A percentile compares a stretch with the other conserved stretches of the same genome.
Conservation (phyloP, 2,888 invertebrate species). For the Coelopa pilipes region DNA sequence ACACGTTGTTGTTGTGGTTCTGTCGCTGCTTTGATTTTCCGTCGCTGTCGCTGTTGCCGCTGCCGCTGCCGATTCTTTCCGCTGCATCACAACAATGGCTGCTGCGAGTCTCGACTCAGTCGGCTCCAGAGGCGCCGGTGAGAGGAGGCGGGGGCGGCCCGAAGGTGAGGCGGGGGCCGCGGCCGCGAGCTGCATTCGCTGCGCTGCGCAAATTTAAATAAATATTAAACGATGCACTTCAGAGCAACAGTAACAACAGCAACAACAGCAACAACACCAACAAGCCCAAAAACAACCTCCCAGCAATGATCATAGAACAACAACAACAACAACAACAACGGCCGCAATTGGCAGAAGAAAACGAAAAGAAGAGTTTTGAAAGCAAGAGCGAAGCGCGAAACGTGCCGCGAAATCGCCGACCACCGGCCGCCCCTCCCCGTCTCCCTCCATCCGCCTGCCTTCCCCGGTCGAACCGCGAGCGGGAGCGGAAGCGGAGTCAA, state of each 20-base stretch:
- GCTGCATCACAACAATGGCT: constrained; percentile 23
- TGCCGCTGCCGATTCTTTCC: not conserved
- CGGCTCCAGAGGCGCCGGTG: not conserved
- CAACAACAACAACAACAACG: constrained; percentile 14
- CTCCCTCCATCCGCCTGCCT: not conserved
- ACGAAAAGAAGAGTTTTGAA: constrained; percentile 29
- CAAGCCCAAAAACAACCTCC: too few species aligned
- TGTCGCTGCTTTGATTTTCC: not conserved
- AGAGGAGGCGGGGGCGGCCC: too few species aligned
- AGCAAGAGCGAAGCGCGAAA: constrained; percentile 36
- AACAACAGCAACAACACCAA: constrained; percentile 5
- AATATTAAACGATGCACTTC: constrained; percentile 30
- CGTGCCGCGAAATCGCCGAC: constrained; percentile 31
- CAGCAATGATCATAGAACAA: not conserved
- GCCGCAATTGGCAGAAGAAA: not conserved
- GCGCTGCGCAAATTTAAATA: constrained; percentile 5
- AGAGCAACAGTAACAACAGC: constrained; percentile 17
- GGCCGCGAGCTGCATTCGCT: too few species aligned
- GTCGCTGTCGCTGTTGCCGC: not conserved
- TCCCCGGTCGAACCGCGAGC: not conserved
- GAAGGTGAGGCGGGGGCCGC: too few species aligned
- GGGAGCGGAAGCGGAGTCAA: not conserved
- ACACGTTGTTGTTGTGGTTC: constrained; percentile 7
- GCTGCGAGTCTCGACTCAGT: not conserved
- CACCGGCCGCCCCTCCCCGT: too few species aligned